Percentiles rank a stretch among this genome's conserved stretches.
phyloP scores from a whole-genome alignment of 1,140 invertebrate genomes.

The Leptopilina boulardi region DNA sequence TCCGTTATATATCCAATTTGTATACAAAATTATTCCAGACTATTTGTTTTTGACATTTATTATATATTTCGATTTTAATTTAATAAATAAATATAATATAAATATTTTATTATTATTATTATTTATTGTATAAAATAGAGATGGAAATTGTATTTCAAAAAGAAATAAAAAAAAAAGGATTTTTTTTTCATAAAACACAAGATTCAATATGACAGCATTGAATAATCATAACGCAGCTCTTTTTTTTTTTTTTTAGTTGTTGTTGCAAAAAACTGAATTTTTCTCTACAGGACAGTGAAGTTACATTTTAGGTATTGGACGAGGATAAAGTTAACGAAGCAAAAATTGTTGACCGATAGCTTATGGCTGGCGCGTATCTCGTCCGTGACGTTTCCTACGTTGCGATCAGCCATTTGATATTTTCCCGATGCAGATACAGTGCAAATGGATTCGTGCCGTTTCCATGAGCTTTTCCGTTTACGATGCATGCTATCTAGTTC shows the following conservation, averaged over 20 bases:
- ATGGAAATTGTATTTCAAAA: too few relatives aligned
- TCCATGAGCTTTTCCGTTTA: slow-evolving; percentile 54
- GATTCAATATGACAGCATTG: neutral
- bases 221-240: neutral
- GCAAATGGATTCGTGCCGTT: slow-evolving; percentile 60
- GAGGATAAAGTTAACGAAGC: slow-evolving; percentile 29
- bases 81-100: too few relatives aligned
- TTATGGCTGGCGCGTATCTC: slow-evolving; percentile 25
- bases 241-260: neutral
- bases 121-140: too few relatives aligned
- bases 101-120: too few relatives aligned
- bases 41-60: too few relatives aligned
- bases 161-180: too few relatives aligned
- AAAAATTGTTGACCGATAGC: slow-evolving; percentile 28
- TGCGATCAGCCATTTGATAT: slow-evolving; percentile 46
- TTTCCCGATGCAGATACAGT: slow-evolving; percentile 39
- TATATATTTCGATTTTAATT: too few relatives aligned
- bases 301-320: neutral
- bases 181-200: neutral
- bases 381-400: slow-evolving; percentile 35
- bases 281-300: neutral
- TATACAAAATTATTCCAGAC: too few relatives aligned
- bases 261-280: neutral
- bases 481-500: slow-evolving; percentile 52
- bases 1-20: too few relatives aligned